phyloP scores from a whole-genome alignment of 2,888 invertebrate species.

The Lycocerus yunnanus region DNA sequence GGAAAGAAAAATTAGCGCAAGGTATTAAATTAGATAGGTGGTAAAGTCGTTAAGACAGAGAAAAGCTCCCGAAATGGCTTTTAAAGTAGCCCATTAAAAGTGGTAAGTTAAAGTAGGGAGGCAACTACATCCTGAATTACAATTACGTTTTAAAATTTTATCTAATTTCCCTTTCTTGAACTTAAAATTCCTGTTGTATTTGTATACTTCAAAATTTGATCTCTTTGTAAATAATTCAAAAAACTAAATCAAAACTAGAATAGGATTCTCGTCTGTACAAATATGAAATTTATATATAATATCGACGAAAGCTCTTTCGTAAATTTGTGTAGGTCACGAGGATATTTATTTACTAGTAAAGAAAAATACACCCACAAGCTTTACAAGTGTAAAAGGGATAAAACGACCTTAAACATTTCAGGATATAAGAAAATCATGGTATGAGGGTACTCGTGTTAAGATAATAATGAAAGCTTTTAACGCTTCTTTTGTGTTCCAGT shows the following conservation, averaged over 20 bases:
- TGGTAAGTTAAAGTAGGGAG: neutral
- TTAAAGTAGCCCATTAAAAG: neutral
- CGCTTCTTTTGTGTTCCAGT: neutral
- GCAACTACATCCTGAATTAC: neutral
- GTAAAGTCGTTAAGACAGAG: neutral
- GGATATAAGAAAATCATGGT: neutral
- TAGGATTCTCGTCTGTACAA: neutral
- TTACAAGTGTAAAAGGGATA: neutral
- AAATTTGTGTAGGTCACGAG: neutral
- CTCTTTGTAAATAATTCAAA: neutral
- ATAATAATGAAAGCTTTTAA: constrained; percentile 5
- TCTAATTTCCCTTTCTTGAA: neutral
- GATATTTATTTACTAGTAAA: neutral
- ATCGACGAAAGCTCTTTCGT: neutral
- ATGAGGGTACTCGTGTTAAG: neutral
- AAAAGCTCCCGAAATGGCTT: neutral
- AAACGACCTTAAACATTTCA: neutral
- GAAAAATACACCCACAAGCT: neutral
- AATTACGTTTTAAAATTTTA: neutral
- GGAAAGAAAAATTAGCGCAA: neutral
- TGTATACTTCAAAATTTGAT: neutral
- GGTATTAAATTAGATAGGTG: neutral
- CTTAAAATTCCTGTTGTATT: neutral
- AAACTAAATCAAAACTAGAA: neutral
- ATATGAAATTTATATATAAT: neutral